phyloP scores from a whole-genome alignment of 2,888 invertebrate species.

The Acrocera orbiculus region DNA sequence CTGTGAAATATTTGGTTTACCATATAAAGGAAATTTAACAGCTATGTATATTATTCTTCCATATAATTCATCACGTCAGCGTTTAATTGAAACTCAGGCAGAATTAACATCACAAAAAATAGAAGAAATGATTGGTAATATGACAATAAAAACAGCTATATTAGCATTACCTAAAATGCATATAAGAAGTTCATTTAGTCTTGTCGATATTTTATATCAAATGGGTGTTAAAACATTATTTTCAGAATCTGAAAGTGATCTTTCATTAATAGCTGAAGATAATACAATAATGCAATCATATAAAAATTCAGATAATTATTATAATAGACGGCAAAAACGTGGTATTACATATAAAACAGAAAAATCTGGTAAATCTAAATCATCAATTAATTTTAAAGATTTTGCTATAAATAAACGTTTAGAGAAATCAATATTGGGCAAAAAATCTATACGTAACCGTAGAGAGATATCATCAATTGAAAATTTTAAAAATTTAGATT shows the following conservation, averaged over 20 bases:
- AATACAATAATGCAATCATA: not conserved
- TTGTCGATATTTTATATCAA: conserved; percentile 36
- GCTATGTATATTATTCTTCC: conserved; percentile 50
- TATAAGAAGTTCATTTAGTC: conserved; percentile 38
- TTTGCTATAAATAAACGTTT: conserved; percentile 18
- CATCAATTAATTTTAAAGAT: conserved; percentile 16
- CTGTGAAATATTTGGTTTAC: conserved; percentile 44
- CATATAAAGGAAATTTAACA: conserved; percentile 43
- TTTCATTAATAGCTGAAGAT: conserved; percentile 40
- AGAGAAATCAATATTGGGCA: conserved; percentile 16
- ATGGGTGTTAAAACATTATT: conserved; percentile 50
- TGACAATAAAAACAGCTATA: conserved; percentile 30
- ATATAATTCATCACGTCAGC: conserved; percentile 30
- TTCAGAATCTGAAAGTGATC: conserved; percentile 39
- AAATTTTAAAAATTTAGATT: conserved; percentile 13
- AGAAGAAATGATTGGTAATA: conserved; percentile 23
- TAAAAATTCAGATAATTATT: not conserved
- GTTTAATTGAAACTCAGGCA: conserved; percentile 31
- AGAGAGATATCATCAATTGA: conserved; percentile 8
- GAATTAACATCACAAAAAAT: conserved; percentile 31
- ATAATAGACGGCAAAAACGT: conserved; percentile 13
- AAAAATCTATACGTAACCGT: conserved; percentile 13
- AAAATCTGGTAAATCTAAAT: conserved; percentile 11
- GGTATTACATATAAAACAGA: conserved; percentile 16
- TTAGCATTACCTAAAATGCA: conserved; percentile 55